Evolutionary conservation across 2,888 invertebrate genomes (phyloP), one percentile per base, ranked within the genome.

Genomic region (Rotaria socialis): DNA sequence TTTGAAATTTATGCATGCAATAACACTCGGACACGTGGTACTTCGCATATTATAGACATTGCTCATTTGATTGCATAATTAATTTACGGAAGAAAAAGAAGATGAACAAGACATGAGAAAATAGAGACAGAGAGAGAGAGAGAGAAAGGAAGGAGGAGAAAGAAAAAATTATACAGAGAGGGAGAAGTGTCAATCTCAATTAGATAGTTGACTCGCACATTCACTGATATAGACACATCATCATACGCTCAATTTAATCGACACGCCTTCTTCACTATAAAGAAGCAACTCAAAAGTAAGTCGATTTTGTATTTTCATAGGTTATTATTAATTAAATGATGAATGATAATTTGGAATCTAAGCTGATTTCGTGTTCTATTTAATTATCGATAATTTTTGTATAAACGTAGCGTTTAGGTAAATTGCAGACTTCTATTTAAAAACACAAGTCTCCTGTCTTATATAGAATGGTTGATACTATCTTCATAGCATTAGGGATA

Each of bases 11-110:
- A 67, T 67, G 67, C 35, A 67, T 35, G 67, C 35, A 35, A 67
- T 67, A 67, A 67, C 67, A 67, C 67, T 6, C 67, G 67, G 67
- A 67, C 67, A 67, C 67, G 67, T 67, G 67, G 67, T 67, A 67
- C 67, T 67, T 67, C 67, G 67, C 35, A 67, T 67, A 67, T 67
- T 27, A 67, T 67, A 35, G 35, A 67, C 67, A 67, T 67, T 16
- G 35, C 35, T 67, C 35, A 7, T 67, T 67, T 67, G 67, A 67
- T 67, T 67, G 67, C 67, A 67, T 67, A 67, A 67, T 67, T 67
- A 67, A 67, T 67, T 67, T 27, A 67, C 67, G 67, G 67, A 67
- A 67, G 67, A 67, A 67, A 67, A 35, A 41, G 67, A 67, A 67
- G 35, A 35, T 11, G 5, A 16, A 67, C 8, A 35, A 67, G 35